A percentile compares a stretch with the other conserved stretches of the same genome.
phyloP scores from a whole-genome alignment of 1,140 invertebrate genomes.

The Dinothrombium tinctorium region DNA sequence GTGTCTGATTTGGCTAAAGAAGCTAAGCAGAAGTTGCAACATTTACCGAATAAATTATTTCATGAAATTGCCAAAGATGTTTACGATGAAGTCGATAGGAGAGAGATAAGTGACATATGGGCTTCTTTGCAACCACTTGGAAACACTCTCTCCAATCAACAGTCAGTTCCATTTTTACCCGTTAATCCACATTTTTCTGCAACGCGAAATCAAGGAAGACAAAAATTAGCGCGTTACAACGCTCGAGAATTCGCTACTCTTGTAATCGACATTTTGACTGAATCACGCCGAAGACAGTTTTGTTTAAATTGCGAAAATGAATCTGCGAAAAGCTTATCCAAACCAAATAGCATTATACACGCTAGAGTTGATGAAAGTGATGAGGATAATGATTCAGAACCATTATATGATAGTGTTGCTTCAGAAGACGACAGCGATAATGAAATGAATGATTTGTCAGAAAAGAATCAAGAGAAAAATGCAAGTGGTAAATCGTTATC shows the following conservation, averaged over 20 bases:
- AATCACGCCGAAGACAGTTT: constrained; percentile 46
- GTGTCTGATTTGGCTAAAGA: constrained; percentile 36
- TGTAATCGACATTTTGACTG: constrained; percentile 66
- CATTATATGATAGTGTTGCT: constrained; percentile 81
- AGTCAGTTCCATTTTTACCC: constrained; percentile 64
- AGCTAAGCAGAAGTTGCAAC: constrained; percentile 52
- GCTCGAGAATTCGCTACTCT: constrained; percentile 63
- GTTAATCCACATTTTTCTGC: constrained; percentile 78
- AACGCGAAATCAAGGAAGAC: constrained; percentile 83
- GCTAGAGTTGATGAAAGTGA: constrained; percentile 25
- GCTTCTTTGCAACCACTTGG: constrained; percentile 20
- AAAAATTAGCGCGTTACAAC: constrained; percentile 81
- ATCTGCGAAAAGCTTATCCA: background rate
- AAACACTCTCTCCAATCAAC: background rate
- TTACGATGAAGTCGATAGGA: constrained; percentile 84
- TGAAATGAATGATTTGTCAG: constrained; percentile 12
- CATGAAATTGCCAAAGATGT: constrained; percentile 90
- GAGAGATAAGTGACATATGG: constrained; percentile 61
- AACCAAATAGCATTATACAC: background rate
- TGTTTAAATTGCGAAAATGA: background rate
- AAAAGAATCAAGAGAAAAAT: background rate
- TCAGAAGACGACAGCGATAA: constrained; percentile 58
- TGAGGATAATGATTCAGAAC: constrained; percentile 38
- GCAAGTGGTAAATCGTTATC: constrained; percentile 14
- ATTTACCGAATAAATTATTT: constrained; percentile 69